Evolutionary conservation across 2,113 vertebrate genomes (phyloP), one percentile per base, ranked within the genome.

Genomic region (Atlantisia rogersi): DNA sequence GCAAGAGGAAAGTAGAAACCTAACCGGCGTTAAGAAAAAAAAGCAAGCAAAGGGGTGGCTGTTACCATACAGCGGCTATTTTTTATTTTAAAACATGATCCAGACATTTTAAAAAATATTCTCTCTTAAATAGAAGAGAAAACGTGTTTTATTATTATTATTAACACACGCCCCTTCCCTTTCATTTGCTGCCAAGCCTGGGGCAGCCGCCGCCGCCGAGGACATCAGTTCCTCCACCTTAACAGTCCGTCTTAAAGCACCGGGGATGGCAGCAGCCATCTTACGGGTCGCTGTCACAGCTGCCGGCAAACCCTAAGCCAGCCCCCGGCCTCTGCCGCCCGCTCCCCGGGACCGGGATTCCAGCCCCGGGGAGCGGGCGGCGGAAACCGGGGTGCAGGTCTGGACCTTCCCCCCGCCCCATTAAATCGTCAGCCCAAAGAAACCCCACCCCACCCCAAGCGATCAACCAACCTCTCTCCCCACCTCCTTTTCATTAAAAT

Each of bases 191-290:
- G 29, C 5, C 4, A 9, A 62, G 75, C 42, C 21, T 3, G 31
- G 37, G 64, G 73, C 56, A 55, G 35, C 50, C 10, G 3, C 53
- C 5, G 28, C 46, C 5, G 25, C 46, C 12, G 3, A 44, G 32
- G 50, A 44, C 58, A 86, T 86, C 21, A 13, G 55, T 64, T 92
- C 65, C 69, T 88, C 92, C 94, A 78, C 92, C 83, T 88, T 92
- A 81, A 15, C n/a, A 39, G 88, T 29, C 91, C 26, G 68, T 88
- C 88, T 94, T 64, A 73, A 73, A 53, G 80, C 82, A 26, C 7
- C 22, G 68, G 46, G 40, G 76, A 58, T 29, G 80, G 89, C 91
- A 95, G 95, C 96, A 91, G 95, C 94, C 95, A 94, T 97, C 42
- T 95, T 95, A 94, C 29, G 76, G 96, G 94, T 74, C 68, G 74